Base-by-base conservation (phyloP, 2,113 vertebrate species). In the Acrocephalus arundinaceus region DNA sequence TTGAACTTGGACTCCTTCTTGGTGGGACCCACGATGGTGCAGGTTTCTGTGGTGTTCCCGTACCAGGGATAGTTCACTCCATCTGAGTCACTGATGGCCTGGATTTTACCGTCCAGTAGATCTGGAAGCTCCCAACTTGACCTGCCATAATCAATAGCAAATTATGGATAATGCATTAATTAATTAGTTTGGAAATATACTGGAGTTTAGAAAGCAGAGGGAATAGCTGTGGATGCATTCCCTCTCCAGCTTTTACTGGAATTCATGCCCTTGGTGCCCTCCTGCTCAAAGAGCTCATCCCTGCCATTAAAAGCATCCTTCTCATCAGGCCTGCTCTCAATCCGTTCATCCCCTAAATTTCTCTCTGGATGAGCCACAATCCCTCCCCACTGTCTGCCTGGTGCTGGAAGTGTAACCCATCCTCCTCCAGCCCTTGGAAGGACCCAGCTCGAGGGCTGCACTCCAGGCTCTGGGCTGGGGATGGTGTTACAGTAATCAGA, bases 41-140 rank as follows among this genome's bases (percentile, higher is more conserved):
- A 99, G 11, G 99, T 99, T 96, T 99, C 99, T 0, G 99, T 99
- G 49, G 99, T 99, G 97, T 99, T 99, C 57, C 99, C 99, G 0
- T 99, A 99, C 99, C 99, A 99, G 15, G 99, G 99, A 80, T 99
- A 99, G 97, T 99, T 99, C 66, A 99, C 99, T 3, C 99, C 99
- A 0, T 99, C 99, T 0, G 99, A 99, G 98, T 99, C 99, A 1
- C 99, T 99, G 97, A 99, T 99, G 93, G 99, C 99, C 83, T 98
- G 98, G 80, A 99, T 99, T 95, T 98, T 99, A 45, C 98, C 97
- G 0, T 99, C 99, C 15, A 98, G 98, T 22, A 99, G 98, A 61
- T 99, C 99, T 0, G 99, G 99, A 66, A 99, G 99, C 96, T 99
- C 99, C 99, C 99, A 99, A 81, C 99, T 99, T 15, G 99, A 99